These are phyloP conservation scores for Phaedon cochleariae DNA, from an alignment of 2,888 invertebrate species.

Conservation along the genomic window DNA sequence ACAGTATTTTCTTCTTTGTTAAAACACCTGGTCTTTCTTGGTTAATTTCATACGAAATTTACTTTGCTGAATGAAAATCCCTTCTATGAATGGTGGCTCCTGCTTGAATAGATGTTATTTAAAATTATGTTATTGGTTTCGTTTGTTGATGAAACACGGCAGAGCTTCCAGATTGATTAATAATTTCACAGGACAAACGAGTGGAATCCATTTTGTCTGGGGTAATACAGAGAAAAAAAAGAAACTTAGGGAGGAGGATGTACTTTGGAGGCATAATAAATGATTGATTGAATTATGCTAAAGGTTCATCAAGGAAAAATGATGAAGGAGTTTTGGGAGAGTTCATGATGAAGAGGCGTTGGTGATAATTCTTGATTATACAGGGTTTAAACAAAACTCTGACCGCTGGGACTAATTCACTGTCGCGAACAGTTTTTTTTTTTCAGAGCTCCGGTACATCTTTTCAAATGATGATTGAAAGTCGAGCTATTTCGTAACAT, in stretches of 20 bases:
- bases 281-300: too few relatives aligned
- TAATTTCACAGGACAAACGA: neutral
- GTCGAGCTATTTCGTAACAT: too few relatives aligned
- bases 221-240: neutral
- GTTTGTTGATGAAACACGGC: conserved; percentile 20
- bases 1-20: conserved; percentile 35
- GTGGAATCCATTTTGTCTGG: neutral
- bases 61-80: conserved; percentile 36
- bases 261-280: neutral
- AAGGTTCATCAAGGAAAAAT: too few relatives aligned
- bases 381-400: too few relatives aligned
- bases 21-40: conserved; percentile 42
- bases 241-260: neutral
- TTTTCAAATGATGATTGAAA: too few relatives aligned
- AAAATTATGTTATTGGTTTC: conserved; percentile 25
- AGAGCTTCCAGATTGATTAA: conserved; percentile 16
- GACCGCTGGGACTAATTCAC: too few relatives aligned
- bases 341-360: too few relatives aligned
- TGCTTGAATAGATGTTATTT: conserved; percentile 21
- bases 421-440: too few relatives aligned
- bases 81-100: conserved; percentile 30
- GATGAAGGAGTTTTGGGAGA: too few relatives aligned
- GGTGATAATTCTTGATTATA: too few relatives aligned
- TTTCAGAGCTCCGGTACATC: too few relatives aligned
- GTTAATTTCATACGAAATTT: conserved; percentile 45